Base-by-base conservation (phyloP, 2,888 invertebrate species). In the Drosophila paranaensis region DNA sequence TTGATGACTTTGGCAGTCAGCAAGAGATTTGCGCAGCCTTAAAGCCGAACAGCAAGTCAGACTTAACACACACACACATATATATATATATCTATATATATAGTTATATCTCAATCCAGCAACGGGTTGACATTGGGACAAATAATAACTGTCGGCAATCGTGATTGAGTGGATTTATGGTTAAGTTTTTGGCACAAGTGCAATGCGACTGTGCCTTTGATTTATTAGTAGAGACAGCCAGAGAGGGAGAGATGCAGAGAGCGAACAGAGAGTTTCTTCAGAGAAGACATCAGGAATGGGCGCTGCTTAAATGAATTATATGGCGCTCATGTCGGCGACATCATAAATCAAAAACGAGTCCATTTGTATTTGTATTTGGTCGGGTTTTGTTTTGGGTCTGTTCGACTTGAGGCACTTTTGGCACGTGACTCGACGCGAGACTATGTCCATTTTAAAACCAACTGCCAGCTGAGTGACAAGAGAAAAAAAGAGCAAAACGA, bases 101-200 rank as follows among this genome's bases (percentile, higher is more conserved):
- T 11, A 62, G 27, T n/a, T 51, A 39, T 39, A 40, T 35, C 40
- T 37, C 14, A 37, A 55, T 55, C 51, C 73, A 71, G 35, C 55
- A 72, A 71, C 64, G 70, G 73, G 71, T 71, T 71, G 79, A 77
- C 62, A 78, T 54, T 40, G 58, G 53, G 66, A 81, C 84, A 77
- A 87, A 87, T 87, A 83, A 87, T 87, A 81, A 81, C 74, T 87
- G 81, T 87, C 81, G 73, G 71, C 74, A 81, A 87, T 83, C 81
- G 54, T 87, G 88, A 81, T 84, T 74, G 84, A 87, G 84, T 87
- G 74, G 84, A 77, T 81, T 86, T 83, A 62, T 83, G 60, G 53
- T 71, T 60, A 62, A 25, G 33, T 60, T 54, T 74, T 58, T 63
- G 58, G 61, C 76, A 65, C 61, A 68, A 77, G 78, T 79, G 81